Base-by-base conservation (phyloP, 2,888 invertebrate species). In the Heliconius ismenius region DNA sequence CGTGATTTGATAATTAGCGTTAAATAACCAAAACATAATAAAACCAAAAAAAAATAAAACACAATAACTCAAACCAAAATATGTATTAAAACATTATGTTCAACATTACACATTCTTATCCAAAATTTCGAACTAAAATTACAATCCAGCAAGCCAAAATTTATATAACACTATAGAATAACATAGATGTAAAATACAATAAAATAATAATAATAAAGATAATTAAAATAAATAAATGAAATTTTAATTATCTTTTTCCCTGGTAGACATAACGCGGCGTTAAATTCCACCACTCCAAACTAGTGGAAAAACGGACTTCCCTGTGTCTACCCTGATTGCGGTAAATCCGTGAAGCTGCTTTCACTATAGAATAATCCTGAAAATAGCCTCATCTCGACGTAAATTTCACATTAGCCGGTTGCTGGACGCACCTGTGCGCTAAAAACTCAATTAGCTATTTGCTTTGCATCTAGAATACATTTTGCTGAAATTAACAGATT, bases 391-490 rank as follows among this genome's bases (percentile, higher is more conserved):
- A 49, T 65, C 64, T 54, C 54, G 11, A 36, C 26, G 39, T 75
- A 68, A 75, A 68, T 75, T 60, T 68, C 39, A 63, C 63, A 54
- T 70, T 69, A 63, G 75, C 26, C 39, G 62, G 69, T 49, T 24
- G 70, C 69, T 3, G 75, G 49, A 28, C 24, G 49, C 75, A 62
- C 69, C 63, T 67, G 74, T 39, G 36, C 49, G 18, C 62, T 63
- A 75, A 76, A 72, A 76, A 76, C 72, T 76, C 60, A 73, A 76
- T 76, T 73, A 73, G 18, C 39, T 58, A 72, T 65, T 65, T 72
- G 54, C 64, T 72, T 72, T 49, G 39, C 72, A 72, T 60, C 64
- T 72, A 73, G 26, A 76, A 58, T 13, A 58, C 70, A 58, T 58
- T 76, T 67, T 76, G 58, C 39, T 67, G 58, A 72, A 73, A 73